A percentile compares a stretch with the other conserved stretches of the same genome.
phyloP scores from a whole-genome alignment of 2,113 vertebrate genomes.

The Agapornis roseicollis region DNA sequence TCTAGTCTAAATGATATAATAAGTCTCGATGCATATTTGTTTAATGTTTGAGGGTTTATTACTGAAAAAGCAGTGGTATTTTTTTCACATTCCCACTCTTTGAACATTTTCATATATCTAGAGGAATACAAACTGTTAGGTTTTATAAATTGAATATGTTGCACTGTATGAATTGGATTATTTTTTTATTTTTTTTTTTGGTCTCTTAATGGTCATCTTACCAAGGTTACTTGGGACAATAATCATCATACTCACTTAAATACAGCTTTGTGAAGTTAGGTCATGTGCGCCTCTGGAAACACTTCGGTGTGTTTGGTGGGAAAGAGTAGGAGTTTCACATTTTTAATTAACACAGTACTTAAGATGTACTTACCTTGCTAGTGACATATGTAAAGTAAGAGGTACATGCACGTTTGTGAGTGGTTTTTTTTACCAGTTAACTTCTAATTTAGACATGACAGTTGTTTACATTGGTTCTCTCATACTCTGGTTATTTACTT shows the following conservation, averaged over 20 bases:
- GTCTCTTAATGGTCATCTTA: not conserved
- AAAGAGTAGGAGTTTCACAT: not conserved
- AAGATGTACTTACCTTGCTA: not conserved
- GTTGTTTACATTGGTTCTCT: not conserved
- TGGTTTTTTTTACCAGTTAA: not conserved
- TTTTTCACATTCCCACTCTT: not conserved
- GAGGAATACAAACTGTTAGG: not conserved
- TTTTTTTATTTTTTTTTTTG: not conserved
- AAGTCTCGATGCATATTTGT: not conserved
- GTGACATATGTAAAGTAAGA: not conserved
- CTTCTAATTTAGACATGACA: not conserved
- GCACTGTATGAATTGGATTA: not conserved
- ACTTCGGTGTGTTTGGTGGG: not conserved
- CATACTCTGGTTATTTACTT: not conserved
- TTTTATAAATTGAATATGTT: not conserved
- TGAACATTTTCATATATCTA: not conserved
- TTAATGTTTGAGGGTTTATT: not conserved
- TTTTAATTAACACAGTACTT: not conserved
- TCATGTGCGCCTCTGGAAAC: fast-evolving
- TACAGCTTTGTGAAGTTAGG: not conserved
- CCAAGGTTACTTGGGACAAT: not conserved
- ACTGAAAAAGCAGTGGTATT: not conserved
- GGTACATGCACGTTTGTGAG: not conserved
- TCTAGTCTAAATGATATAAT: not conserved
- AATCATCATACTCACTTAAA: not conserved